Conservation (phyloP, 2,113 vertebrate species). For the Salvelinus alpinus region DNA sequence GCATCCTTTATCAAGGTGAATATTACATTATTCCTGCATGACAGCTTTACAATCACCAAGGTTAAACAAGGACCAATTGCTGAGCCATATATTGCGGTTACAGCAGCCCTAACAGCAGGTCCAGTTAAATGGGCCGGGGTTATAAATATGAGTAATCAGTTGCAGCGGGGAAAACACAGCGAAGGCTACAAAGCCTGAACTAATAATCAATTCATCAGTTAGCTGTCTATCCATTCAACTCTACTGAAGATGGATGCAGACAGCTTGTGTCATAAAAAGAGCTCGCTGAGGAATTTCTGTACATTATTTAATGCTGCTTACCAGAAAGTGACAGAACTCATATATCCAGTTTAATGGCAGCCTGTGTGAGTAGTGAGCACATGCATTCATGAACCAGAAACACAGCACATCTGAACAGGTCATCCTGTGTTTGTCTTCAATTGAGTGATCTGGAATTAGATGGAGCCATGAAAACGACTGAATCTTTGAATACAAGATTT, state of each 20-base stretch:
- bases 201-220: slow-evolving; percentile 77
- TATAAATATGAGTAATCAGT: slow-evolving; percentile 80
- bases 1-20: slow-evolving; percentile 54
- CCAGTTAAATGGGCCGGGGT: slow-evolving; percentile 72
- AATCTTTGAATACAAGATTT: neutral
- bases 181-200: slow-evolving; percentile 71
- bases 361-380: neutral
- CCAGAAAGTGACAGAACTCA: slow-evolving; percentile 45
- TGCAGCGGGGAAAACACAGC: slow-evolving; percentile 50
- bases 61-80: slow-evolving; percentile 72
- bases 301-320: slow-evolving; percentile 44
- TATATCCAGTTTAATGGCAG: slow-evolving; percentile 53
- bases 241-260: slow-evolving; percentile 52
- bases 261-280: slow-evolving; percentile 58
- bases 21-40: slow-evolving; percentile 57
- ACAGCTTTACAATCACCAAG: slow-evolving; percentile 70
- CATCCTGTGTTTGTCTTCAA: neutral
- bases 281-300: slow-evolving; percentile 54
- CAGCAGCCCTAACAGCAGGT: slow-evolving; percentile 30
- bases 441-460: no score
- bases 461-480: neutral
- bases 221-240: slow-evolving; percentile 70
- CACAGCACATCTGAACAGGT: neutral
- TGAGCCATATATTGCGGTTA: slow-evolving; percentile 66
- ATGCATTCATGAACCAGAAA: slow-evolving; percentile 9